Percentiles rank a stretch among this genome's conserved stretches.
phyloP scores from a whole-genome alignment of 2,888 invertebrate species.

The Acanthosepion pharaonis region DNA sequence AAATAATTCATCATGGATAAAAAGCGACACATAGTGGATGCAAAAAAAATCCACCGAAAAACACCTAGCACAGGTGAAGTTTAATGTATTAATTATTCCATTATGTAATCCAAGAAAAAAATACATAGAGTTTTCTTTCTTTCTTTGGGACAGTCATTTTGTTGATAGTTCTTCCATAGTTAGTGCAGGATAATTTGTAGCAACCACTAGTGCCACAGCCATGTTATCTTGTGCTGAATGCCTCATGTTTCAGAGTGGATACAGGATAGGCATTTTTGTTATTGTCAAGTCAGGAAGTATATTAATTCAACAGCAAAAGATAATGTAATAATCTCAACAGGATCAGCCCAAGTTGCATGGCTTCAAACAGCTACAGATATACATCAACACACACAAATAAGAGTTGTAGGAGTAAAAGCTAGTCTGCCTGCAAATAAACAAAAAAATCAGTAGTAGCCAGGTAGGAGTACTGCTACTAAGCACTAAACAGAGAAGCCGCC shows the following conservation, averaged over 20 bases:
- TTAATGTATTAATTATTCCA: not conserved
- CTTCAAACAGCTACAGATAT: not conserved
- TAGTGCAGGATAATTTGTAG: not conserved
- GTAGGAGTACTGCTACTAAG: not conserved
- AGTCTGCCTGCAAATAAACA: conserved; percentile 34
- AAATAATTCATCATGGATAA: not conserved
- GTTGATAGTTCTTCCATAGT: not conserved
- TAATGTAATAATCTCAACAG: not conserved
- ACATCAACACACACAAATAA: not conserved
- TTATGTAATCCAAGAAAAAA: not conserved
- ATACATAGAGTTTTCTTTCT: not conserved
- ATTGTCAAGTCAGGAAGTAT: conserved; percentile 23
- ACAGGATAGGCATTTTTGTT: conserved; percentile 18
- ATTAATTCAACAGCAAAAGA: not conserved
- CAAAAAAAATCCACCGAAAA: not conserved
- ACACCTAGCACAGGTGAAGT: not conserved
- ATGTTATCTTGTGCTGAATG: conserved; percentile 24
- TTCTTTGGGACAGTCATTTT: not conserved
- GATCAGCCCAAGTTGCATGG: not conserved
- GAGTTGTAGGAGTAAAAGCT: not conserved
- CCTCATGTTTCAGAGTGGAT: conserved; percentile 37
- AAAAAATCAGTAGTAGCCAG: not conserved
- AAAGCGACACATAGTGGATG: not conserved
- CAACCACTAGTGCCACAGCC: not conserved
- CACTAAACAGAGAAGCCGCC: not conserved